Conservation (phyloP, 2,888 invertebrate species). For the Sinodicranocentrus sp. region DNA sequence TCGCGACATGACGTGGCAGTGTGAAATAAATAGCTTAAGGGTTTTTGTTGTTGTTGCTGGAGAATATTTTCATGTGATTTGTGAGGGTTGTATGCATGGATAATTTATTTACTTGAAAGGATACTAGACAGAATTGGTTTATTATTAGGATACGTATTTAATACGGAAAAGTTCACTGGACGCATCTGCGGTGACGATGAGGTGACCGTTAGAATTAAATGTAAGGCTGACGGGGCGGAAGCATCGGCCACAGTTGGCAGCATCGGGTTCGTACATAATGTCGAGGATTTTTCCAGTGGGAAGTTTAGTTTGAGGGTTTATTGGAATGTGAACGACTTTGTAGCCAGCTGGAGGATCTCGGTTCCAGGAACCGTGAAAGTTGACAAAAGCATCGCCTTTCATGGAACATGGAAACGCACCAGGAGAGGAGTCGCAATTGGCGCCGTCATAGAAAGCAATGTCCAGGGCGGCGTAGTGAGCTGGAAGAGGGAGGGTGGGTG, state of each 20-base stretch:
- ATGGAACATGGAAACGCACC: conserved; percentile 72
- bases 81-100: neutral
- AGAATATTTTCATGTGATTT: neutral
- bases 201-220: conserved; percentile 69
- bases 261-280: conserved; percentile 64
- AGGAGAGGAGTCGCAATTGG: conserved; percentile 42
- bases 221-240: conserved; percentile 72
- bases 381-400: conserved; percentile 70
- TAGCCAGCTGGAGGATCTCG: conserved; percentile 62
- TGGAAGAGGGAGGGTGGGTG: conserved; percentile 69
- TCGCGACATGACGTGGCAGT: neutral
- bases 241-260: conserved; percentile 52
- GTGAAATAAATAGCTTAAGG: no score
- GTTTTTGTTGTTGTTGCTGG: no score
- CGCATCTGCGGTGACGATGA: conserved; percentile 38
- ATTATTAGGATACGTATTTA: neutral
- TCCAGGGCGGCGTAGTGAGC: conserved; percentile 73
- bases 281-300: conserved; percentile 68
- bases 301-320: conserved; percentile 38
- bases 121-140: neutral
- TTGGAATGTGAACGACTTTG: conserved; percentile 62
- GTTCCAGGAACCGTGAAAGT: conserved; percentile 72
- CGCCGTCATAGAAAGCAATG: conserved; percentile 67
- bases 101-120: neutral
- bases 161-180: neutral